These are phyloP conservation scores for Drosophila nebulosa DNA, from an alignment of 1,140 invertebrate genomes.

Conservation along the genomic window DNA sequence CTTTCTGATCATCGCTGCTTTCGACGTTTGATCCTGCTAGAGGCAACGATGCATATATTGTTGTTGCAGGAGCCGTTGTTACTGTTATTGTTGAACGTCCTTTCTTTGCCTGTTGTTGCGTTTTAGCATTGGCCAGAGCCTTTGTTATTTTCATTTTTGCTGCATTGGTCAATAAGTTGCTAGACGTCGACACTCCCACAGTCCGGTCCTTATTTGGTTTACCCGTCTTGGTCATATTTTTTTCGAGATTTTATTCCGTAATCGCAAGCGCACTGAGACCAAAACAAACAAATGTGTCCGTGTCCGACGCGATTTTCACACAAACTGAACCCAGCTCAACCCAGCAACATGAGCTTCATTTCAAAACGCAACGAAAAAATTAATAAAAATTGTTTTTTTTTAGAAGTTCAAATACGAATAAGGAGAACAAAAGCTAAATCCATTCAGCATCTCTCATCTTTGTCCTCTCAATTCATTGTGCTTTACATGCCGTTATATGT, in stretches of 20 bases:
- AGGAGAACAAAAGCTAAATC: slow-evolving; percentile 33
- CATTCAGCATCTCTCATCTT: slow-evolving; percentile 23
- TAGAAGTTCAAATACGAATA: slow-evolving; percentile 44
- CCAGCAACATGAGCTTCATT: slow-evolving; percentile 49
- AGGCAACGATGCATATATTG: slow-evolving; percentile 9
- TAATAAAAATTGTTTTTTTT: slow-evolving; percentile 69
- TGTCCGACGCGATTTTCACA: slow-evolving; percentile 68
- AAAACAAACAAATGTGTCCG: slow-evolving; percentile 60
- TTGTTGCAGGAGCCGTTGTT: slow-evolving; percentile 7
- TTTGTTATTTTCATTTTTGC: slow-evolving; percentile 73
- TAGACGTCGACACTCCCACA: slow-evolving; percentile 5
- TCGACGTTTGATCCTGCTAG: slow-evolving; percentile 43
- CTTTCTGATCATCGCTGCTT: slow-evolving; percentile 29
- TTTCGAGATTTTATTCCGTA: slow-evolving; percentile 10
- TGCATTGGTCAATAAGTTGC: slow-evolving; percentile 58
- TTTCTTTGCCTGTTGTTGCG: slow-evolving; percentile 31
- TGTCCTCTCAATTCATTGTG: slow-evolving; percentile 53
- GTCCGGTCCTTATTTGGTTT: slow-evolving; percentile 59
- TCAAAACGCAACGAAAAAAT: slow-evolving; percentile 57
- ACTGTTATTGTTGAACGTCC: slow-evolving; percentile 28
- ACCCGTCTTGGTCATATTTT: slow-evolving; percentile 63
- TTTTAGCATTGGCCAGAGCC: slow-evolving; percentile 59
- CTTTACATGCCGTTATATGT: slow-evolving; percentile 62
- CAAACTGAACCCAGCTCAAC: slow-evolving; percentile 51
- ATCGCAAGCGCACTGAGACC: slow-evolving; percentile 33